These are phyloP conservation scores for Apistogramma diplotaenia DNA, from an alignment of 2,113 vertebrate species.

Conservation along the genomic window DNA sequence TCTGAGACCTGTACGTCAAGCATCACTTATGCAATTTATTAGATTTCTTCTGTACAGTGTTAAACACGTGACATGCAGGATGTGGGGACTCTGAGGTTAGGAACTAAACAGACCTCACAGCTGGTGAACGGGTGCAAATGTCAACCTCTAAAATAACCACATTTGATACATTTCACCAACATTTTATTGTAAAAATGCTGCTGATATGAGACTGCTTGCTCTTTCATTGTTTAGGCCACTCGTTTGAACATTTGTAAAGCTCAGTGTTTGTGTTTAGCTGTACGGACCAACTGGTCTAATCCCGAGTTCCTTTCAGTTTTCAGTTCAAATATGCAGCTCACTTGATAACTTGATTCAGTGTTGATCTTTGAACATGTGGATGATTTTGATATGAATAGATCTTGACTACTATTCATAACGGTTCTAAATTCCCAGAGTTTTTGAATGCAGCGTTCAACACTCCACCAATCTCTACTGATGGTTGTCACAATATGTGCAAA, in stretches of 20 bases:
- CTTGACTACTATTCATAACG: neutral
- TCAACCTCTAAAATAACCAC: neutral
- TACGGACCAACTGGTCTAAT: neutral
- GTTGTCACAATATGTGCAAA: conserved; percentile 27
- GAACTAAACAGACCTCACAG: neutral
- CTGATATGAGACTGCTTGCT: neutral
- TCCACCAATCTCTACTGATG: neutral
- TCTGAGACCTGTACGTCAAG: too few species aligned
- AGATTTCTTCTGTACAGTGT: neutral
- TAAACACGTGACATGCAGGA: neutral
- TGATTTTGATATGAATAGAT: neutral
- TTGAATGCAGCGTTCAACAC: neutral
- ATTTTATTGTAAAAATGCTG: neutral
- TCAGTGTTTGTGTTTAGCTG: neutral
- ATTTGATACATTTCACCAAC: too few species aligned
- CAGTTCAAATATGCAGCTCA: neutral
- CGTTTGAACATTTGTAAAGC: neutral
- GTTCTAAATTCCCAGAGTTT: neutral
- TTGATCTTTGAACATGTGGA: neutral
- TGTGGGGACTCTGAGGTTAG: neutral
- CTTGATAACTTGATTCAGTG: neutral
- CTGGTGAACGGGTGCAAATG: neutral
- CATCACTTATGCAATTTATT: too few species aligned
- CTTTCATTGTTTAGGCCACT: neutral
- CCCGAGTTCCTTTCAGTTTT: neutral